phyloP scores from a whole-genome alignment of 2,888 invertebrate genomes.

The Dicyrtomina minuta region DNA sequence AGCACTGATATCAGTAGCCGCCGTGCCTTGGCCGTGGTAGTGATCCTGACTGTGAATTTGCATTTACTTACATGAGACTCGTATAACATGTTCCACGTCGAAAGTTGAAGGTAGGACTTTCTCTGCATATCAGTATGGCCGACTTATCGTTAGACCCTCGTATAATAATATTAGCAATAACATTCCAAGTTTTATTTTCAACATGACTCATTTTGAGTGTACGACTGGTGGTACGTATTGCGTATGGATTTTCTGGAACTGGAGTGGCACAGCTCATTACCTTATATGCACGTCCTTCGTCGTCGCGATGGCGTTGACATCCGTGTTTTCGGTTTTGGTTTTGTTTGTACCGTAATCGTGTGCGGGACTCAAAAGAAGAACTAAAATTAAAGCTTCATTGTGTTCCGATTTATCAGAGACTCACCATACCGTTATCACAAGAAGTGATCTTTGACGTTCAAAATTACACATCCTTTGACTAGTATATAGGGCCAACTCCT shows the following conservation, averaged over 20 bases:
- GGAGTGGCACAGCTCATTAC: neutral
- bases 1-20: no score
- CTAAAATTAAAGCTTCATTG: constrained; percentile 10
- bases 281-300: neutral
- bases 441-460: constrained; percentile 7
- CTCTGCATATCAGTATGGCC: no score
- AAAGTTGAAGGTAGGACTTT: no score
- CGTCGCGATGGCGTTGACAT: neutral
- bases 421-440: neutral
- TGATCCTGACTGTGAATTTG: no score
- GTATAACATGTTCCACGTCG: no score
- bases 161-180: no score
- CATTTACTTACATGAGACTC: no score
- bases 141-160: no score
- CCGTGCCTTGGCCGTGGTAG: no score
- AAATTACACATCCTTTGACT: constrained; percentile 6
- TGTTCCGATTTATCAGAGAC: constrained; percentile 5
- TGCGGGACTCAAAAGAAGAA: neutral
- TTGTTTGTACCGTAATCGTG: neutral
- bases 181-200: no score
- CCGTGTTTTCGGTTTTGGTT: neutral
- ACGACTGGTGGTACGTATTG: neutral
- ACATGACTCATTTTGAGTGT: neutral
- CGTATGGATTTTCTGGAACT: constrained; percentile 8
- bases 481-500: no score